phyloP scores from a whole-genome alignment of 2,113 vertebrate genomes.

The Procapra przewalskii region DNA sequence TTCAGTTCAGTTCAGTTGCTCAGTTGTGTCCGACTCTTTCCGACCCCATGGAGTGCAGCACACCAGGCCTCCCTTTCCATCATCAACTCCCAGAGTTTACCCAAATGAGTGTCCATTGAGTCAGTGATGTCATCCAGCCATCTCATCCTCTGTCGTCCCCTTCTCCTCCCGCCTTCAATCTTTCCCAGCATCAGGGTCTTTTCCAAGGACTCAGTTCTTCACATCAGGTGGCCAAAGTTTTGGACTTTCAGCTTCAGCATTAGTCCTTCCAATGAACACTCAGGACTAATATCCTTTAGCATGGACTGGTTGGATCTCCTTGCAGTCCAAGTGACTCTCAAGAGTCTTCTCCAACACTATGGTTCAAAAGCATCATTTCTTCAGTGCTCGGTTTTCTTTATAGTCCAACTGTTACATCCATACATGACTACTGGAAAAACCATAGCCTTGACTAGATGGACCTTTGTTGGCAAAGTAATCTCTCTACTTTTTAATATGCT shows the following conservation, averaged over 20 bases:
- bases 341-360: background rate
- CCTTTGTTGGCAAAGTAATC: background rate
- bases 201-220: background rate
- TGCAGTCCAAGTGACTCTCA: background rate
- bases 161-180: background rate
- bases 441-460: background rate
- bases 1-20: background rate
- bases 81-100: background rate
- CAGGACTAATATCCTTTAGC: background rate
- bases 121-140: background rate
- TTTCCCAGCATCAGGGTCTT: background rate
- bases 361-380: background rate
- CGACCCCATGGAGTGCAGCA: background rate
- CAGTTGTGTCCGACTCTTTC: background rate
- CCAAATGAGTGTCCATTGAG: background rate
- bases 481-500: background rate
- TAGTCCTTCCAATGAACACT: background rate
- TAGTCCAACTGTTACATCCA: background rate
- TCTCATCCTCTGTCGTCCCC: background rate
- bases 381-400: accelerated
- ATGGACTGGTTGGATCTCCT: background rate
- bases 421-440: background rate
- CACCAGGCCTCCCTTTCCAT: background rate
- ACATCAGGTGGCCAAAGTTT: background rate
- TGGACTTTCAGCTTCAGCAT: background rate